These are phyloP conservation scores for Callionymus lyra DNA, from an alignment of 2,113 vertebrate species.

Conservation along the genomic window DNA sequence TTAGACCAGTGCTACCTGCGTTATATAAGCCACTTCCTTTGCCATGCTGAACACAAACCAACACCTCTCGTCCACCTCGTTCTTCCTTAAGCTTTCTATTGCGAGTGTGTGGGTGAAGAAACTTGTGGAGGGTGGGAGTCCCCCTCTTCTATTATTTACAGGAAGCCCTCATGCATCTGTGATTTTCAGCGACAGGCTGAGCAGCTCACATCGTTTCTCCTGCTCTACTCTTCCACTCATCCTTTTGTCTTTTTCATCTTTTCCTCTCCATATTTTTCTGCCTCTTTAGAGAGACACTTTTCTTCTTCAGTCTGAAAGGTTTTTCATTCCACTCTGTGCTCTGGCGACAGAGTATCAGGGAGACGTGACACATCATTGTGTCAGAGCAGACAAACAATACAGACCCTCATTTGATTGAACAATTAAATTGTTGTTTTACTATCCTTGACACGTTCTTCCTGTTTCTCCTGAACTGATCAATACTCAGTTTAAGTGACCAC, in stretches of 20 bases:
- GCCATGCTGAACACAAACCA: slow-evolving; percentile 22
- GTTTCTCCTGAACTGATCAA: too few species aligned
- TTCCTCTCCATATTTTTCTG: not conserved
- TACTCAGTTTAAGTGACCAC: too few species aligned
- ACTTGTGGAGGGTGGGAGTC: slow-evolving; percentile 32
- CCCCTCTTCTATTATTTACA: slow-evolving; percentile 56
- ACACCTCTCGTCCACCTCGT: slow-evolving; percentile 36
- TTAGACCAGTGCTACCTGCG: slow-evolving; percentile 20
- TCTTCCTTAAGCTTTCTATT: slow-evolving; percentile 35
- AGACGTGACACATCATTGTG: too few species aligned
- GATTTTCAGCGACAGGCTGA: slow-evolving; percentile 41
- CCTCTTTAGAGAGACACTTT: not conserved
- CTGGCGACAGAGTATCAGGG: too few species aligned
- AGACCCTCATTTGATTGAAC: too few species aligned
- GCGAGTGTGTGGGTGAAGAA: slow-evolving; percentile 15
- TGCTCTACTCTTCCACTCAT: slow-evolving; percentile 12
- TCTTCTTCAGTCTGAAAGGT: not conserved
- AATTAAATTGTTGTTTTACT: not conserved
- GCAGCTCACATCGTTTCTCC: slow-evolving; percentile 36
- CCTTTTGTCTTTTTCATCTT: slow-evolving; percentile 12
- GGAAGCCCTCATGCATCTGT: slow-evolving; percentile 46
- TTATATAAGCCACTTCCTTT: slow-evolving; percentile 12
- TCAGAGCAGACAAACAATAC: too few species aligned
- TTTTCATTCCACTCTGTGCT: too few species aligned
- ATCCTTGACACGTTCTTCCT: too few species aligned